Conservation (phyloP, 2,888 invertebrate species). For the Mimas tiliae region DNA sequence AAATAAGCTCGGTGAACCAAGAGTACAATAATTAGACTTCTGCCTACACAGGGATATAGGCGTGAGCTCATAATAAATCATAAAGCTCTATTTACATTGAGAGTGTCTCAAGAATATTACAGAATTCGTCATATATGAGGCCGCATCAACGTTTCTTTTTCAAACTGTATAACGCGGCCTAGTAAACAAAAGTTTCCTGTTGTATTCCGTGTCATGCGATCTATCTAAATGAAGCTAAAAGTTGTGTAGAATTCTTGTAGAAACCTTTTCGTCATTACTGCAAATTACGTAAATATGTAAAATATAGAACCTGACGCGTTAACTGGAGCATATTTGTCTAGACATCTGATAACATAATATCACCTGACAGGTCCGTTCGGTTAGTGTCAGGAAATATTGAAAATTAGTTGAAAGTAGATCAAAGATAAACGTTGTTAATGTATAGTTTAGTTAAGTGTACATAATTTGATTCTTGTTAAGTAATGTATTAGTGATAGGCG, state of each 20-base stretch:
- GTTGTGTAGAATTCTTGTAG: neutral
- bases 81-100: too few species aligned
- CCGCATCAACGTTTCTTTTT: too few species aligned
- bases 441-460: neutral
- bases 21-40: too few species aligned
- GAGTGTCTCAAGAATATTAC: too few species aligned
- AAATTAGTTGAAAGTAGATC: conserved; percentile 8
- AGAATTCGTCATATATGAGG: too few species aligned
- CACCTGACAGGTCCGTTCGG: conserved; percentile 9
- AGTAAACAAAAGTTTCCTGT: too few species aligned
- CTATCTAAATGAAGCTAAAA: too few species aligned
- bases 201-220: too few species aligned
- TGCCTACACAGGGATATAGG: too few species aligned
- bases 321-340: conserved; percentile 25
- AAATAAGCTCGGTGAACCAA: too few species aligned
- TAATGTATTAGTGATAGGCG: neutral
- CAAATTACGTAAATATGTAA: neutral
- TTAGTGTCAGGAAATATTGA: conserved; percentile 15
- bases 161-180: too few species aligned
- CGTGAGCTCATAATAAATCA: too few species aligned
- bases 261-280: neutral
- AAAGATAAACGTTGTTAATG: neutral
- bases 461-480: neutral
- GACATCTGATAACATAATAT: conserved; percentile 20
- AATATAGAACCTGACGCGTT: conserved; percentile 26